phyloP scores from a whole-genome alignment of 23 tunicate genomes.

The Botrylloides violaceus region DNA sequence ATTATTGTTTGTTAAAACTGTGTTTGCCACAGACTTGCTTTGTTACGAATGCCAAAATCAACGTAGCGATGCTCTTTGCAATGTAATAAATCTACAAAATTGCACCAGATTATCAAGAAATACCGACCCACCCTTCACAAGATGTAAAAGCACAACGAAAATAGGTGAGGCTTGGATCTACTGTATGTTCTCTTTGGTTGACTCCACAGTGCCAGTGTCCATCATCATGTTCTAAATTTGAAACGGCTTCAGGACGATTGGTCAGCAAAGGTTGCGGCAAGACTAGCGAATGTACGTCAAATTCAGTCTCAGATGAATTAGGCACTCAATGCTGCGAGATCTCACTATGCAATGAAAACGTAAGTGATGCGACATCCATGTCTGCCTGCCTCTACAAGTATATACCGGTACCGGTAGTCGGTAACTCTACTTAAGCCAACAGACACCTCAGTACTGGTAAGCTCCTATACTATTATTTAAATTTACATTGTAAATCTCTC shows the following conservation, averaged over 20 bases:
- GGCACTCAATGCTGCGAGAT: neutral
- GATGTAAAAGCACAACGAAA: neutral
- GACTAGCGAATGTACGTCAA: neutral
- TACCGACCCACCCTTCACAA: neutral
- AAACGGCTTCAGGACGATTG: conserved; percentile 7
- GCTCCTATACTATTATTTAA: no score
- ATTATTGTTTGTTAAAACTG: neutral
- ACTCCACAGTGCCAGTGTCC: no score
- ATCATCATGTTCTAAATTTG: no score
- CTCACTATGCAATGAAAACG: conserved; percentile 11
- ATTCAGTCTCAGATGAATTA: neutral
- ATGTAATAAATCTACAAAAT: neutral
- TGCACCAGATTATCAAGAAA: neutral
- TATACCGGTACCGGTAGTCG: no score
- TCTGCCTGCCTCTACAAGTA: no score
- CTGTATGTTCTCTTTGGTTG: no score
- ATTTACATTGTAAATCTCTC: no score
- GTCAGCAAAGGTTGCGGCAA: conserved; percentile 5
- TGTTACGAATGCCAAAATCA: neutral
- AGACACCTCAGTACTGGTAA: no score
- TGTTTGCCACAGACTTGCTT: neutral
- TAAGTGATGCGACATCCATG: neutral
- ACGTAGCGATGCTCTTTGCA: neutral
- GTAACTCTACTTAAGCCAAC: no score
- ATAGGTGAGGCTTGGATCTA: neutral